Conservation (phyloP, 2,888 invertebrate genomes). For the Margaritifera margaritifera region DNA sequence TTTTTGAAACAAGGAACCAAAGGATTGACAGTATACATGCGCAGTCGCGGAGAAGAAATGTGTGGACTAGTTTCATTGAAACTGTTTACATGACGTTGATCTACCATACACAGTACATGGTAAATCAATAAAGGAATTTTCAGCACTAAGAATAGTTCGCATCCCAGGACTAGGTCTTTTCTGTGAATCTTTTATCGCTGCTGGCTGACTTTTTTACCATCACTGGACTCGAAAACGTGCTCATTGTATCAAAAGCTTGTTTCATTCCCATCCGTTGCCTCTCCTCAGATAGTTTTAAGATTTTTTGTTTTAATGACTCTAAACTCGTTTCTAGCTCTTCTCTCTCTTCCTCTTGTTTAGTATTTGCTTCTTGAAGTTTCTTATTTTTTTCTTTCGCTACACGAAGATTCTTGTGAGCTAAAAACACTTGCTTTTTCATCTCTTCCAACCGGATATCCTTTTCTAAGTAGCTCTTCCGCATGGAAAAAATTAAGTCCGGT, state of each 20-base stretch:
- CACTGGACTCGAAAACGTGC: no score
- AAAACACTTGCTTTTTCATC: slow-evolving; percentile 25
- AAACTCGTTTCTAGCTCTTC: slow-evolving; percentile 24
- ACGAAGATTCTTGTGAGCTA: slow-evolving; percentile 8
- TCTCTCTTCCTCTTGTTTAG: slow-evolving; percentile 26
- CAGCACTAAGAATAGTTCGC: no score
- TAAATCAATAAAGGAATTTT: no score
- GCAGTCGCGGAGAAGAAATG: no score
- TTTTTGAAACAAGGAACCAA: no score
- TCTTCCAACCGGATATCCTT: slow-evolving; percentile 34
- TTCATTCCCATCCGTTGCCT: slow-evolving; percentile 36
- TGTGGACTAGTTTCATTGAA: no score
- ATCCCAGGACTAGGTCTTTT: no score
- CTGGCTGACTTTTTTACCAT: no score
- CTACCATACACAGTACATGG: no score
- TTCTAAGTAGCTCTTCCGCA: slow-evolving; percentile 26
- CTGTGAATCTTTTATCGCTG: no score
- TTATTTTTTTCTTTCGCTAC: slow-evolving; percentile 21
- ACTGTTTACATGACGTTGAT: no score
- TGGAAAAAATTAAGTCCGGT: slow-evolving; percentile 27
- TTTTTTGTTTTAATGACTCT: slow-evolving; percentile 29
- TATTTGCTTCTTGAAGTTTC: slow-evolving; percentile 11
- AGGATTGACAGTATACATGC: no score
- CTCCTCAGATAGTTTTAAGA: slow-evolving; percentile 35
- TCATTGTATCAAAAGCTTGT: slow-evolving; percentile 26